Evolutionary conservation across 2,113 vertebrate genomes (phyloP), one percentile per base, ranked within the genome.

Genomic region (Cavia aperea): DNA sequence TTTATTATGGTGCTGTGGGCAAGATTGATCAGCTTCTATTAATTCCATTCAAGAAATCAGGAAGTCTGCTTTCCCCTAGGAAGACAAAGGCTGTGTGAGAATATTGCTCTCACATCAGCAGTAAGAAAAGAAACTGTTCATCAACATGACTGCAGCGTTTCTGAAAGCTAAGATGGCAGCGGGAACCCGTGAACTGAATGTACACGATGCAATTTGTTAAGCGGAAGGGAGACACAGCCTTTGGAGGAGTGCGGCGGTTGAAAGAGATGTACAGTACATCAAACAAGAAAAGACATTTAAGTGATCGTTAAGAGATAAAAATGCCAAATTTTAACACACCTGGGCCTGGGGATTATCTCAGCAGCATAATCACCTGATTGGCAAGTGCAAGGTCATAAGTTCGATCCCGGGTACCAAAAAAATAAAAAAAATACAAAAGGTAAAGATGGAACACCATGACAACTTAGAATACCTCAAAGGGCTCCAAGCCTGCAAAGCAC

Each of bases 401-500:
- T 51, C 1, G 49, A 51, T 51, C 49, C 49, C 49, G 1, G 49
- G 49, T 39, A 51, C 6, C 49, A 6, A 51, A 3, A 51, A 51
- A 51, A 51, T 10, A 51, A 51, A n/a, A n/a, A n/a, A n/a, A n/a
- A n/a, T n/a, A n/a, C n/a, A n/a, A 51, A 51, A 51, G 49, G 9
- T 51, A 51, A 51, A 51, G 9, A 51, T 51, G 49, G 12, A 11
- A 54, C 51, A 9, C 51, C 33, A 9, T n/a, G 43, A 15, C 15
- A 72, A 8, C 31, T 39, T 31, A 43, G 49, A 68, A 46, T 14
- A 16, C 70, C 70, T 9, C 51, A 36, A 4, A 51, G 73, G 2
- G 33, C 7, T 2, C 8, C 43, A 19, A 19, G 19, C 72, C 3
- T 2, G 21, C 39, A 9, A 24, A 2, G 43, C 2, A 14, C 70